Percentiles rank a stretch among this genome's conserved stretches.
Conservation (phyloP, 2,797 vertebrate genomes). For the Masticophis lateralis region DNA sequence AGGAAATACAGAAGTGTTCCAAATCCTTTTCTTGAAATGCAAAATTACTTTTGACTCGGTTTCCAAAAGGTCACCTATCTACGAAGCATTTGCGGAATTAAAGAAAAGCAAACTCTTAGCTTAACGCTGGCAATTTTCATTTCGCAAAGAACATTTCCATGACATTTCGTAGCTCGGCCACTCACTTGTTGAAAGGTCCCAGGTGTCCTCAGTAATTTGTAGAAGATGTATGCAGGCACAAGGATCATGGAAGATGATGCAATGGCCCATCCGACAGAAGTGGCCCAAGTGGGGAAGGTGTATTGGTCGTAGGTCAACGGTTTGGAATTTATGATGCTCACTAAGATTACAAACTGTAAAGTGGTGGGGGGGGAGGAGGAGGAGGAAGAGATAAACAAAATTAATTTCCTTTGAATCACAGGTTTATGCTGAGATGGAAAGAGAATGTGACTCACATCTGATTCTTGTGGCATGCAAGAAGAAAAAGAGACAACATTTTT, state of each 20-base stretch:
- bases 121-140: conserved; percentile 43
- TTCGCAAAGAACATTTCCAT: conserved; percentile 48
- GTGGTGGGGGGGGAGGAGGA: neutral
- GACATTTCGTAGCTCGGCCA: conserved; percentile 53
- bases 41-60: conserved; percentile 8
- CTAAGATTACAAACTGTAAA: conserved; percentile 90
- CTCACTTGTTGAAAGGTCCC: conserved; percentile 92
- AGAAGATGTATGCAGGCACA: conserved; percentile 87
- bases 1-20: conserved; percentile 25
- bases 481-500: neutral
- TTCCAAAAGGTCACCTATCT: conserved; percentile 54
- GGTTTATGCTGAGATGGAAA: neutral
- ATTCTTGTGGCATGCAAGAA: neutral
- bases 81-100: conserved; percentile 39
- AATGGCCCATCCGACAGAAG: conserved; percentile 87
- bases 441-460: neutral
- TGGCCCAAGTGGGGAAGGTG: conserved; percentile 87
- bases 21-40: conserved; percentile 40
- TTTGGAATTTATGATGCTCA: conserved; percentile 87
- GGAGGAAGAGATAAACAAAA: neutral
- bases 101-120: conserved; percentile 54
- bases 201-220: conserved; percentile 83
- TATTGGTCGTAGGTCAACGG: conserved; percentile 91
- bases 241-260: conserved; percentile 93
- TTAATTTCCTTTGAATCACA: neutral